Base-by-base conservation (phyloP, 2,888 invertebrate species). In the Seira musarum region DNA sequence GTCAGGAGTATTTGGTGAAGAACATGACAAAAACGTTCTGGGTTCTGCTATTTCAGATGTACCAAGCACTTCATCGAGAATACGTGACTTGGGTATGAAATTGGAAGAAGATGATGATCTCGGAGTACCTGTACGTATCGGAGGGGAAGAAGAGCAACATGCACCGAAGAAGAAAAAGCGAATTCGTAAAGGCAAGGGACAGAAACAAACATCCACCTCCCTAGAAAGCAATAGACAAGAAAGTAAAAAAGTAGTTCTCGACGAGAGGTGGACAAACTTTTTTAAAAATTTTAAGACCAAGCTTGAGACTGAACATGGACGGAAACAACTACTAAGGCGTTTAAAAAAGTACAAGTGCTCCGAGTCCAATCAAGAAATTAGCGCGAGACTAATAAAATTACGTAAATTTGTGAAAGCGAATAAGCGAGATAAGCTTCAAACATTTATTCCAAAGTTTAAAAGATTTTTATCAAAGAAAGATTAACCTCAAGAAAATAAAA, bases 221-320 rank as follows among this genome's bases (percentile, higher is more conserved):
- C n/a, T n/a, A n/a, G n/a, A n/a, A n/a, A n/a, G n/a, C n/a, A n/a
- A n/a, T n/a, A 30, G 15, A 63, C 68, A 73, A 80, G 65, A 67
- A 69, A 71, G 22, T 25, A 74, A 70, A 66, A 75, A 70, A 66
- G 30, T 61, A 35, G 24, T 24, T 19, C 63, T 77, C 13, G 71
- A 80, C 66, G 70, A 79, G 63, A 66, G 68, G 35, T 85, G 83
- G 83, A 79, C 70, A 61, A 77, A 75, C 68, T 82, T 85, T 64
- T 83, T 83, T 66, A 74, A 69, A 19, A 81, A 82, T 67, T 72
- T 83, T 46, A 73, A 80, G 30, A 68, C 66, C 1, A 83, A 83
- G 53, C 35, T 82, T 2, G 66, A 63, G 10, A 76, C 80, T 13
- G 72, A 63, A 17, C 53, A 35, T 46, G 85, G 83, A 19, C 72